Conservation (phyloP, 2,888 invertebrate genomes). For the Drosophila recens region DNA sequence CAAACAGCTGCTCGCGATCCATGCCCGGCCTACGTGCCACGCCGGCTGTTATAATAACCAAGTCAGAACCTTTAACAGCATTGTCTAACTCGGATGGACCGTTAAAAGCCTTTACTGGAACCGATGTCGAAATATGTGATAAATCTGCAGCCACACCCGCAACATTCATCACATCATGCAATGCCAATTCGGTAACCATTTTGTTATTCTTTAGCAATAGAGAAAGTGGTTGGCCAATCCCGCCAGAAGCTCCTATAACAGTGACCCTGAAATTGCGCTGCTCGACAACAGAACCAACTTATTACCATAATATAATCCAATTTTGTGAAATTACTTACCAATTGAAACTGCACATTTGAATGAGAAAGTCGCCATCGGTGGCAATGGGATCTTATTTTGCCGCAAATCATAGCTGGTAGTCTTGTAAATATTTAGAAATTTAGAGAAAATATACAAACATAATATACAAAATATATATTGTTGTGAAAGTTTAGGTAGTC, state of each 20-base stretch:
- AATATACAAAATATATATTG: not conserved
- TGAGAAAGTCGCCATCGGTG: not conserved
- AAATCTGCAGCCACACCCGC: not conserved
- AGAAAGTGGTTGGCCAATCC: slow-evolving; percentile 96
- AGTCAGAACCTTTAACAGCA: not conserved
- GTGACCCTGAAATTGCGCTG: not conserved
- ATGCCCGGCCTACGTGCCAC: not conserved
- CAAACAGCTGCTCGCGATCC: slow-evolving; percentile 57
- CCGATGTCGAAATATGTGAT: slow-evolving; percentile 2
- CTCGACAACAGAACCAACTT: not conserved
- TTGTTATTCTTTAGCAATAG: not conserved
- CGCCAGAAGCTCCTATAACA: slow-evolving; percentile 2
- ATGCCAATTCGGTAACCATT: not conserved
- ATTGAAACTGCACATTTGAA: not conserved
- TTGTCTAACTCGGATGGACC: not conserved
- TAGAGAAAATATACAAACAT: not conserved
- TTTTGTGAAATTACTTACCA: not conserved
- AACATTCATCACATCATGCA: not conserved
- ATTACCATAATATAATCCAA: not conserved
- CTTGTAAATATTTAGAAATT: not conserved
- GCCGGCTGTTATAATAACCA: not conserved
- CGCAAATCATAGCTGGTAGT: not conserved
- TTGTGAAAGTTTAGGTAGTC: not conserved
- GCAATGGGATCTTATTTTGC: not conserved
- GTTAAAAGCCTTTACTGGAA: not conserved